phyloP scores from a whole-genome alignment of 2,888 invertebrate genomes.

The Ctenicera cuprea region DNA sequence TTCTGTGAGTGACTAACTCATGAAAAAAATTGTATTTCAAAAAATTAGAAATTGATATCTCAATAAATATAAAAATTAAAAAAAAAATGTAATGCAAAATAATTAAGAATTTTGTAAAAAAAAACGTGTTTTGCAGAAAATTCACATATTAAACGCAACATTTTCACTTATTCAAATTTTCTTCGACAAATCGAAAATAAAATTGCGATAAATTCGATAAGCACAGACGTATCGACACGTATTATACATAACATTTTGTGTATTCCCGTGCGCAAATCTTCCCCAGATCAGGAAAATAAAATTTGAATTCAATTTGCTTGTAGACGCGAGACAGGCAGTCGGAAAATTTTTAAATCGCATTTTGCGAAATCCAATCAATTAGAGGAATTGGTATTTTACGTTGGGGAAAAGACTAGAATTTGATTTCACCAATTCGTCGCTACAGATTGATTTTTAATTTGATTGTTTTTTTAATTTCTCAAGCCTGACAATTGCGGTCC shows the following conservation, averaged over 20 bases:
- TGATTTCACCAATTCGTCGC: constrained; percentile 37
- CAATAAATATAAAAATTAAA: too few species aligned
- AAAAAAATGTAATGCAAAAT: too few species aligned
- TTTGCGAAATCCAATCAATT: constrained; percentile 43
- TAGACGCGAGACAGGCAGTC: constrained; percentile 15
- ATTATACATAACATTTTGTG: not conserved
- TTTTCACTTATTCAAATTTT: not conserved
- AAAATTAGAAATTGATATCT: too few species aligned
- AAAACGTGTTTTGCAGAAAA: too few species aligned
- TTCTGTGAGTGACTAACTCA: too few species aligned
- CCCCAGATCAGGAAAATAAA: constrained; percentile 4
- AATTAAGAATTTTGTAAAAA: too few species aligned
- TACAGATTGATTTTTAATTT: constrained; percentile 49
- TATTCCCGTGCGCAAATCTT: not conserved
- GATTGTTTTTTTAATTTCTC: constrained; percentile 39
- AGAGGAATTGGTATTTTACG: constrained; percentile 38
- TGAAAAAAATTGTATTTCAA: too few species aligned
- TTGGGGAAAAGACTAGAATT: constrained; percentile 37
- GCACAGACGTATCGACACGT: constrained; percentile 2
- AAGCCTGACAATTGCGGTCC: constrained; percentile 3
- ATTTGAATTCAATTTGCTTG: constrained; percentile 29
- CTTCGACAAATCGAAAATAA: not conserved
- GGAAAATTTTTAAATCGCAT: constrained; percentile 24
- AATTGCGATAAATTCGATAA: not conserved
- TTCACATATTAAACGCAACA: too few species aligned